Evolutionary conservation across 1,140 invertebrate genomes (phyloP), one percentile per base, ranked within the genome.

Genomic region (Maconellicoccus hirsutus): DNA sequence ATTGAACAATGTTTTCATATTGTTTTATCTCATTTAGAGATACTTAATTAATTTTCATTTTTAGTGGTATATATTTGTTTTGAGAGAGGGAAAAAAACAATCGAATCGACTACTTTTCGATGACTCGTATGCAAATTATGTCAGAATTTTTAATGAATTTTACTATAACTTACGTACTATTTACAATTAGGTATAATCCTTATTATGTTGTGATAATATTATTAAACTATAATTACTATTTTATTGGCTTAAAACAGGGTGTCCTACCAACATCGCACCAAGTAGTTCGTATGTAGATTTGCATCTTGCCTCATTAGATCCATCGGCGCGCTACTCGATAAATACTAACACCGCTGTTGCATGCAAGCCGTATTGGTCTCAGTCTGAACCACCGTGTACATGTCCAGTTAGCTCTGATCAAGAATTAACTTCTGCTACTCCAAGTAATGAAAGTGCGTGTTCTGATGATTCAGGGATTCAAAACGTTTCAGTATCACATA

Each of bases 261-360:
- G 61, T 66, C 61, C 25, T 66, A 66, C 61, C 61, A 66, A 66
- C 61, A 26, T 66, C 61, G 61, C 61, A 66, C 61, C 61, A 66
- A 66, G 61, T 66, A 66, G 61, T 66, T 66, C 61, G 61, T 66
- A 25, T 66, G 61, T 66, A 66, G 61, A 66, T 66, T 66, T 66
- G 61, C 61, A 66, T 66, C 61, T 25, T 66, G 61, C 61, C 61
- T 66, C 61, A 66, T 66, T 66, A 66, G 61, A 66, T 66, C 61
- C 61, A 22, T 66, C 61, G 22, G 61, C 61, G 14, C 61, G 61
- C 61, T 66, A 66, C 61, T 66, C 61, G 22, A 66, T 66, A 66
- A 66, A 66, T 16, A 23, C 61, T 66, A 66, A 66, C 61, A 66
- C 22, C 61, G 61, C 61, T 66, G 61, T 66, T 66, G 61, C 61